Base-by-base conservation (phyloP, 2,888 invertebrate species). In the Norana najaformis region DNA sequence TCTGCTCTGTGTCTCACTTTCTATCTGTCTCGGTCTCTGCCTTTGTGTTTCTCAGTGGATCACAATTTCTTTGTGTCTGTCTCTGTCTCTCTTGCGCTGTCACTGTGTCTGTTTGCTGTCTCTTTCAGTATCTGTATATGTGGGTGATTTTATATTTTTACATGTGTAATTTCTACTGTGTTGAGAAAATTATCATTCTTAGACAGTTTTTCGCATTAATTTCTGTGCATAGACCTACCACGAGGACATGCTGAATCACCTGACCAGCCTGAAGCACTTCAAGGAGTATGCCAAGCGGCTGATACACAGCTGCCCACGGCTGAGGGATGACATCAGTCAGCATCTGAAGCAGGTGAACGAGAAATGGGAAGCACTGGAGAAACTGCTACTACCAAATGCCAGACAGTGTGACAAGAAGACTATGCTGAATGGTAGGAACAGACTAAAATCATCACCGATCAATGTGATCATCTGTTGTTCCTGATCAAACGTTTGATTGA, bases 221-320 rank as follows among this genome's bases (percentile, higher is more conserved):
- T 83, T 23, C 83, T 90, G 92, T 91, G 95, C 95, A 38, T 95
- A 97, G 97, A 96, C 96, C 94, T 97, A 97, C 94, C 96, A 97
- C 96, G 96, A 97, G 93, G 97, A 97, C 95, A 95, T 97, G 94
- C 96, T 96, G 93, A 96, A 97, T 92, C 96, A 96, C 94, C 96
- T 96, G 92, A 96, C 96, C 88, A 96, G 97, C 91, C 96, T 97
- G 92, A 96, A 96, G 93, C 96, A 97, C 94, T 97, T 97, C 94
- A 96, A 97, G 93, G 97, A 97, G 93, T 97, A 97, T 95, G 97
- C 97, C 91, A 96, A 96, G 93, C 96, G 97, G 94, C 95, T 97
- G 92, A 96, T 97, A 93, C 95, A 96, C 93, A 95, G 96, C 90
- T 96, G 96, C 94, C 96, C 96, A 90, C 95, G 96, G 92, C 95